Conservation (phyloP, 2,888 invertebrate species). For the Drosophila anomalata region DNA sequence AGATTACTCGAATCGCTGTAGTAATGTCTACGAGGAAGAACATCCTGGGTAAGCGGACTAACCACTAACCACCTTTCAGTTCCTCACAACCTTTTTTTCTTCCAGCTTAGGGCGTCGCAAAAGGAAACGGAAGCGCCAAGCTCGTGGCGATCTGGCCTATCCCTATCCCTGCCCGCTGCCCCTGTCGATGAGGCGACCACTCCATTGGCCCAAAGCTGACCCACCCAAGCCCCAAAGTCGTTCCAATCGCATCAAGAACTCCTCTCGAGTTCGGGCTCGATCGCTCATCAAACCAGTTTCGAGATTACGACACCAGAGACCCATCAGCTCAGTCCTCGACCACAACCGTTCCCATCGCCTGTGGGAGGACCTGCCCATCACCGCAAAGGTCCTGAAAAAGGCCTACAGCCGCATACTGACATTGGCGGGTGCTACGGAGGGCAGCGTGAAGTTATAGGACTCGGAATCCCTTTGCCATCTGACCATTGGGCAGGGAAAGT, state of each 20-base stretch:
- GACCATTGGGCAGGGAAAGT: background rate
- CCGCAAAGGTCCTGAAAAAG: slow-evolving; percentile 2
- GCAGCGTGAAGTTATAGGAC: background rate
- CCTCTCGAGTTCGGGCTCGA: background rate
- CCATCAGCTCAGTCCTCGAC: background rate
- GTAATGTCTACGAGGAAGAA: slow-evolving; percentile 6
- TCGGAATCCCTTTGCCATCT: background rate
- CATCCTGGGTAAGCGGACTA: slow-evolving; percentile 2
- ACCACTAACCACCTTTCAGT: background rate
- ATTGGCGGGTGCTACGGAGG: background rate
- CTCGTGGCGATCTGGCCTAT: background rate
- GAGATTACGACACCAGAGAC: background rate
- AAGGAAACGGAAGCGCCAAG: background rate
- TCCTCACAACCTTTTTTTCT: background rate
- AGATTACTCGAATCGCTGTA: slow-evolving; percentile 9
- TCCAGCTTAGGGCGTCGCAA: slow-evolving; percentile 1
- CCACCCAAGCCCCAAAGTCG: slow-evolving; percentile 9
- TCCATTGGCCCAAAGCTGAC: slow-evolving; percentile 68
- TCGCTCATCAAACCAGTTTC: background rate
- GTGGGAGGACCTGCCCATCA: slow-evolving; percentile 23
- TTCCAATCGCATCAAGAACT: background rate
- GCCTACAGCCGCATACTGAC: slow-evolving; percentile 8
- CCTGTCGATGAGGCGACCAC: slow-evolving; percentile 40
- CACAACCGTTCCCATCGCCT: slow-evolving; percentile 14
- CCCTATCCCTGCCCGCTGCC: background rate